Evolutionary conservation across 2,888 invertebrate genomes (phyloP).

Genomic region (Nomada fucata): DNA sequence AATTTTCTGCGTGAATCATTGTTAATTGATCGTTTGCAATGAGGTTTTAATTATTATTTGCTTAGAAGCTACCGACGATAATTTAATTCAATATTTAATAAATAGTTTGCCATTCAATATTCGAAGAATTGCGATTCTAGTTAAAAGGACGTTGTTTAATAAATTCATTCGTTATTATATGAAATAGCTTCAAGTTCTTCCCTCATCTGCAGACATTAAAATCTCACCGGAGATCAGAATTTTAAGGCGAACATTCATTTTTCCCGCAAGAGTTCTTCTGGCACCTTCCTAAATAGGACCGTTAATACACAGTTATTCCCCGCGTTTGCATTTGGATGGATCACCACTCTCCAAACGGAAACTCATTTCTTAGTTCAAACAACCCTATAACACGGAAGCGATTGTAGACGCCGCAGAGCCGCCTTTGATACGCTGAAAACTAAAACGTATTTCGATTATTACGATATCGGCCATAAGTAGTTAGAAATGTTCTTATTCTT

Average conservation of each 20-base stretch:
- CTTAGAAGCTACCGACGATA: too few relatives aligned
- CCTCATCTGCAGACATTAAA: too few relatives aligned
- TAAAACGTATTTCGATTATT: constrained; percentile 24
- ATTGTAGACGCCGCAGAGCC: not conserved
- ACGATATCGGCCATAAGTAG: too few relatives aligned
- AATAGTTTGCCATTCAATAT: too few relatives aligned
- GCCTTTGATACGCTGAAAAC: constrained; percentile 25
- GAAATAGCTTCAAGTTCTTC: not conserved
- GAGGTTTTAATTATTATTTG: too few relatives aligned
- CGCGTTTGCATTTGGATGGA: not conserved
- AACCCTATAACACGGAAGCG: not conserved
- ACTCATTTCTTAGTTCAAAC: constrained; percentile 13
- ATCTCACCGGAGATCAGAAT: not conserved
- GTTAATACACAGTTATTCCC: not conserved
- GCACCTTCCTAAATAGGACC: not conserved
- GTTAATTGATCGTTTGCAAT: too few relatives aligned
- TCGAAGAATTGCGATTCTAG: too few relatives aligned
- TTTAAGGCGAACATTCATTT: not conserved
- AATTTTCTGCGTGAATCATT: too few relatives aligned
- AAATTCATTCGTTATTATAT: too few relatives aligned
- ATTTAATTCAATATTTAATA: too few relatives aligned
- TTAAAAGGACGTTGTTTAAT: too few relatives aligned
- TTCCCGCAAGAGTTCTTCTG: not conserved
- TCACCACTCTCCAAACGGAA: not conserved
- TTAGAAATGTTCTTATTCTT: not conserved